These are phyloP conservation scores for Nyctereutes procyonoides DNA, from an alignment of 2,113 vertebrate species.

Conservation along the genomic window DNA sequence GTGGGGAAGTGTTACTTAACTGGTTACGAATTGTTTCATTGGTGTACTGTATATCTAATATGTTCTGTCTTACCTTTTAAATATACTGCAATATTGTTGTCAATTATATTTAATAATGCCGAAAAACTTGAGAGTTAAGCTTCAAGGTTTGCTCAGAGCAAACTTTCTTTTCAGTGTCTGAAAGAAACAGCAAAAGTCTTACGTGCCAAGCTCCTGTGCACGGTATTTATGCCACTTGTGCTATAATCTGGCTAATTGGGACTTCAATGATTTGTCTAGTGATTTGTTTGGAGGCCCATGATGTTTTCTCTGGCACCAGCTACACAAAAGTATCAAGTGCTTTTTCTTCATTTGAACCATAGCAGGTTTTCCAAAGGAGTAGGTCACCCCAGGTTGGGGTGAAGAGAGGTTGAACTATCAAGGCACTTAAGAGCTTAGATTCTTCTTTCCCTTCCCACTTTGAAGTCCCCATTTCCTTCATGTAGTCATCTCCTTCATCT, in stretches of 20 bases:
- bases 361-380: neutral
- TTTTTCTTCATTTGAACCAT: neutral
- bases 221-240: neutral
- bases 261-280: neutral
- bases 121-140: neutral
- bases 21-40: neutral
- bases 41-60: neutral
- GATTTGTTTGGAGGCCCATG: neutral
- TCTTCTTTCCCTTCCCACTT: neutral
- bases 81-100: neutral
- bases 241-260: neutral
- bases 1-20: neutral
- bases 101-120: neutral
- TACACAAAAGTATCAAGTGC: neutral
- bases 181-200: neutral
- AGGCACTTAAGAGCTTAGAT: neutral
- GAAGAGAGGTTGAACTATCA: neutral
- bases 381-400: rapidly evolving
- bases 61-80: neutral
- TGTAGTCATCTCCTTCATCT: neutral
- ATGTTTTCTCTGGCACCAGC: neutral
- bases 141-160: neutral
- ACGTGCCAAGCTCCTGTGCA: neutral
- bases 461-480: neutral
- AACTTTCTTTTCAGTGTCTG: neutral